A percentile compares a stretch with the other conserved stretches of the same genome.
Conservation (phyloP, 1,140 invertebrate genomes). For the Bombus superbus region DNA sequence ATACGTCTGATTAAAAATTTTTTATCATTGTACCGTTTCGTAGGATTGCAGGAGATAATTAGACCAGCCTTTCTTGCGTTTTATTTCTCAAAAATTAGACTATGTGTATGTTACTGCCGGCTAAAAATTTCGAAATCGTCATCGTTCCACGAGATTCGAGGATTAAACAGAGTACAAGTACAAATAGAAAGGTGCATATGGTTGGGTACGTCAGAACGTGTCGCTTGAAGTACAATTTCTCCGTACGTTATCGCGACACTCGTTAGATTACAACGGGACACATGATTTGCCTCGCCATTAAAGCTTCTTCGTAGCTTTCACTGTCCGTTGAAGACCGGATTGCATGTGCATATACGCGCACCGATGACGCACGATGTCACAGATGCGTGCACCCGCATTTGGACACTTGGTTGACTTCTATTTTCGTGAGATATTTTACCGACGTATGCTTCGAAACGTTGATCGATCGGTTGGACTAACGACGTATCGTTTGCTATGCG, state of each 20-base stretch:
- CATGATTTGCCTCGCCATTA: constrained; percentile 54
- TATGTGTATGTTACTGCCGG: no score
- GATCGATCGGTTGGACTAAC: background rate
- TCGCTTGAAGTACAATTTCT: constrained; percentile 20
- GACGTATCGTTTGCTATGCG: background rate
- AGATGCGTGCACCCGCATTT: constrained; percentile 9
- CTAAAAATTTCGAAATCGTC: no score
- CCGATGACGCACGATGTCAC: constrained; percentile 38
- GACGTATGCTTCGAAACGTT: background rate
- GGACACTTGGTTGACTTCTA: background rate
- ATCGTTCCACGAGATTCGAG: background rate
- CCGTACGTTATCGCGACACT: constrained; percentile 36
- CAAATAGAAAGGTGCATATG: background rate
- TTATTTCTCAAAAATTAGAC: background rate
- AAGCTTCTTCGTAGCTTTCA: constrained; percentile 51
- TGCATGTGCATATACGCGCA: background rate
- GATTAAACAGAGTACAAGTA: background rate
- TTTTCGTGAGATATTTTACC: background rate
- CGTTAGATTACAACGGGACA: constrained; percentile 24
- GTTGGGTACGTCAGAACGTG: background rate
- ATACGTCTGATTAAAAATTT: no score
- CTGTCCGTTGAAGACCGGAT: constrained; percentile 12
- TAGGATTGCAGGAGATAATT: no score
- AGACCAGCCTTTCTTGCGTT: background rate
- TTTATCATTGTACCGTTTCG: no score